Evolutionary conservation across 2,888 invertebrate species (phyloP).

Genomic region (Andricus curvator): DNA sequence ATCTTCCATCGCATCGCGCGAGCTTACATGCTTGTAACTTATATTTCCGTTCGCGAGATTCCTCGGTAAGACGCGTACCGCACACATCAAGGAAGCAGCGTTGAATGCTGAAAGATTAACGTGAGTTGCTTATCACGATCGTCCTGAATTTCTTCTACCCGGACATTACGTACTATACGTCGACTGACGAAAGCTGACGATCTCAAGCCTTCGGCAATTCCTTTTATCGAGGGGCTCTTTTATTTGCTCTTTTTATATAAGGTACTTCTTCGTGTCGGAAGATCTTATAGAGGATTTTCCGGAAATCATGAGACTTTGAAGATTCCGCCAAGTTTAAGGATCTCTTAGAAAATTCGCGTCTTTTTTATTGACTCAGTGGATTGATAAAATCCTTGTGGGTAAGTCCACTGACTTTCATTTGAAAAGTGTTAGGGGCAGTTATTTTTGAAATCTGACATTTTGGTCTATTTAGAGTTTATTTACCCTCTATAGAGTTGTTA

Average conservation of each 20-base stretch:
- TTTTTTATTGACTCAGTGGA: background rate
- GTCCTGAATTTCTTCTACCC: conserved; percentile 28
- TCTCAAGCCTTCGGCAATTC: conserved; percentile 19
- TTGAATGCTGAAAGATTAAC: conserved; percentile 37
- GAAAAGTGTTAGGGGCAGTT: too few species aligned
- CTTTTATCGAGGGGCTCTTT: conserved; percentile 16
- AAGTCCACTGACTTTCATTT: too few species aligned
- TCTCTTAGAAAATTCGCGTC: background rate
- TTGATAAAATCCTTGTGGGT: background rate
- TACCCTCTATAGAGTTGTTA: too few species aligned
- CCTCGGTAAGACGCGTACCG: conserved; percentile 43
- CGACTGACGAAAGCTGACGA: conserved; percentile 22
- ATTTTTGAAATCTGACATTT: too few species aligned
- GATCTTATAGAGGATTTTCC: conserved; percentile 16
- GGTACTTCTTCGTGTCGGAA: background rate
- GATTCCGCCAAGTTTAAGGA: background rate
- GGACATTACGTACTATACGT: conserved; percentile 7
- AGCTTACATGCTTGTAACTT: conserved; percentile 55
- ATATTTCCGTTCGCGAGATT: conserved; percentile 57
- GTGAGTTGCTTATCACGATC: conserved; percentile 39
- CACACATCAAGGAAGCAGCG: conserved; percentile 27
- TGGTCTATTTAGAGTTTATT: too few species aligned
- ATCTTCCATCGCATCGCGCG: conserved; percentile 63
- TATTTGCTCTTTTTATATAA: conserved; percentile 20
- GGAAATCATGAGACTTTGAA: conserved; percentile 19